phyloP scores from a whole-genome alignment of 2,888 invertebrate species.

The Villa cingulata region DNA sequence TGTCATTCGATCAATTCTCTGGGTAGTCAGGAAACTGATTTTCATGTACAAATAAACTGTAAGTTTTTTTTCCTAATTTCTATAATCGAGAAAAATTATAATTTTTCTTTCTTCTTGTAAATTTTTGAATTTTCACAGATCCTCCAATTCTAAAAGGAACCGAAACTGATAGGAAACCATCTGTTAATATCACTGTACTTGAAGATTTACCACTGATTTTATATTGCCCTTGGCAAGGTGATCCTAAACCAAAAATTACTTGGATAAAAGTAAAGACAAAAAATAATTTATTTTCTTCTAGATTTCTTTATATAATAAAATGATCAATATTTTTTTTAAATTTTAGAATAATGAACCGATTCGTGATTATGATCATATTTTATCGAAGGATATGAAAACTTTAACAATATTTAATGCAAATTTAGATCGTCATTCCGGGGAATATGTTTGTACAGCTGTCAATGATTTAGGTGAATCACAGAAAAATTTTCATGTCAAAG shows the following conservation, averaged over 20 bases:
- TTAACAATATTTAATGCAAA: conserved; percentile 32
- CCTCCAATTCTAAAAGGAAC: conserved; percentile 10
- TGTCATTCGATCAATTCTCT: conserved; percentile 44
- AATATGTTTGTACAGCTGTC: conserved; percentile 45
- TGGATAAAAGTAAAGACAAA: conserved; percentile 48
- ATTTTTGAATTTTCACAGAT: conserved; percentile 23
- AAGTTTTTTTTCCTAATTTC: conserved; percentile 21
- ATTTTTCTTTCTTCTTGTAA: too few species aligned
- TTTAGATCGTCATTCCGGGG: conserved; percentile 32
- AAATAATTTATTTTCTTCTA: too few species aligned
- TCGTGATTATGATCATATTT: not conserved
- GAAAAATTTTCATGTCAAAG: conserved; percentile 37
- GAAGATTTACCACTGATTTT: conserved; percentile 38
- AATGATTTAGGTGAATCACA: conserved; percentile 41
- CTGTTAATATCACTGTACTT: conserved; percentile 16
- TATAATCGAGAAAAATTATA: not conserved
- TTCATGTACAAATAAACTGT: conserved; percentile 34
- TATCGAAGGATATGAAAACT: conserved; percentile 32
- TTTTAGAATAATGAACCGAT: not conserved
- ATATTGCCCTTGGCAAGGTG: conserved; percentile 45
- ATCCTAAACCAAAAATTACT: conserved; percentile 43
- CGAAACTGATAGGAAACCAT: conserved; percentile 1
- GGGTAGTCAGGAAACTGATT: conserved; percentile 35
- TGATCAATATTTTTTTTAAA: not conserved
- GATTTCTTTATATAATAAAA: too few species aligned